Evolutionary conservation across 2,888 invertebrate species (phyloP).

Genomic region (Ditula angustiorana): DNA sequence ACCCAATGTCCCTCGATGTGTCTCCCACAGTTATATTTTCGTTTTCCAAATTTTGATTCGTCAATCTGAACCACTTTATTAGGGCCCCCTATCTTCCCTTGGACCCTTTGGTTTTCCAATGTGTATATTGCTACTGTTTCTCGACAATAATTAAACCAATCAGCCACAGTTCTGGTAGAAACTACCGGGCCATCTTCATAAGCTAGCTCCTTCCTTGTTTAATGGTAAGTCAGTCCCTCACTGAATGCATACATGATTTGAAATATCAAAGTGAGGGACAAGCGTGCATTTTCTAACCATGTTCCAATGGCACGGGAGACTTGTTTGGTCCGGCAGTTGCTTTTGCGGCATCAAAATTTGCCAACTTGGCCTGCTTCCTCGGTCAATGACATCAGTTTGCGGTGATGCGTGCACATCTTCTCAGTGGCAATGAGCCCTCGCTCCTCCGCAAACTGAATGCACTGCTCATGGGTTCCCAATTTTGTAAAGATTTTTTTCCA

Average conservation of each 20-base stretch:
- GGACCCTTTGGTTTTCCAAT: not conserved
- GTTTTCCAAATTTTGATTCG: slow-evolving; percentile 16
- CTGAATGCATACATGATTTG: not conserved
- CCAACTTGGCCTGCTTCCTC: not conserved
- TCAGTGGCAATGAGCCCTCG: not conserved
- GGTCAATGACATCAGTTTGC: not conserved
- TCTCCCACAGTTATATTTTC: slow-evolving; percentile 13
- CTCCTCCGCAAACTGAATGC: slow-evolving; percentile 11
- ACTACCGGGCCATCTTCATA: not conserved
- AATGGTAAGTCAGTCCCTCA: not conserved
- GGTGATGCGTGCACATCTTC: not conserved
- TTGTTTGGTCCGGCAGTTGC: not conserved
- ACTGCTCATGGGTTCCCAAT: not conserved
- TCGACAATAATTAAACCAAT: not conserved
- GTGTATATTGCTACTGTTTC: not conserved
- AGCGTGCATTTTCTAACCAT: slow-evolving; percentile 24
- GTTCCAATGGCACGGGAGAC: slow-evolving; percentile 1
- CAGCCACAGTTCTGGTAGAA: not conserved
- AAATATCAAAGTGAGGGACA: not conserved
- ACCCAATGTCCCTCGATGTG: slow-evolving; percentile 11
- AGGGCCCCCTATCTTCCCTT: slow-evolving; percentile 5
- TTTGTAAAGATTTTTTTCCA: not conserved
- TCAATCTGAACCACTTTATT: slow-evolving; percentile 11
- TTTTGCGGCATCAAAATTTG: not conserved
- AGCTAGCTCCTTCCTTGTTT: not conserved